phyloP scores from a whole-genome alignment of 35 echinoderm and acorn worm species.

The Patiria miniata region DNA sequence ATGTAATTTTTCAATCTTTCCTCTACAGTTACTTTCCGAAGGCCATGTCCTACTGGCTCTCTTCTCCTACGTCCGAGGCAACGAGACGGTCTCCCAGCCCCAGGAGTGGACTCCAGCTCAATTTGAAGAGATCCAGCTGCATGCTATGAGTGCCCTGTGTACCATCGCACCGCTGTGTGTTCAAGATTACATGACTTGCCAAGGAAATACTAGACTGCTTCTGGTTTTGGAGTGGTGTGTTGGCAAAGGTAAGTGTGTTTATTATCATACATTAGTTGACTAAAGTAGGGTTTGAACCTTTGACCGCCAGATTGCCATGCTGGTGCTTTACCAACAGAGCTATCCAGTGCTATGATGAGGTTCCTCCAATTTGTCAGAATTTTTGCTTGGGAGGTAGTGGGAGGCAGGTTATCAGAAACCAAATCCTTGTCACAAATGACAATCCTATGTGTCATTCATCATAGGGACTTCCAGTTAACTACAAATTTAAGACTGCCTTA shows the following conservation, averaged over 20 bases:
- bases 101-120: slow-evolving; percentile 97
- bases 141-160: slow-evolving; percentile 82
- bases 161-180: slow-evolving; percentile 81
- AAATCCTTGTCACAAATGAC: too few species aligned
- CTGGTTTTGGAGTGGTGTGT: slow-evolving; percentile 97
- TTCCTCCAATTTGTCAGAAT: too few species aligned
- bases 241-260: slow-evolving; percentile 79
- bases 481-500: too few species aligned
- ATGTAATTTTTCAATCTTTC: background rate
- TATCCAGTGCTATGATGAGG: too few species aligned
- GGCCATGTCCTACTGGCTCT: slow-evolving; percentile 81
- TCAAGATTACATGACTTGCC: slow-evolving; percentile 95
- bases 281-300: too few species aligned
- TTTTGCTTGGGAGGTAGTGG: too few species aligned
- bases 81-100: slow-evolving; percentile 80
- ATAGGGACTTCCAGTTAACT: too few species aligned
- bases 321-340: too few species aligned
- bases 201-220: slow-evolving; percentile 88
- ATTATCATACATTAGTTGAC: too few species aligned
- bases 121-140: slow-evolving; percentile 96
- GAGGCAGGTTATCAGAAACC: too few species aligned
- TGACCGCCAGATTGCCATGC: too few species aligned
- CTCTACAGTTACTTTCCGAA: slow-evolving; percentile 67
- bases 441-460: too few species aligned
- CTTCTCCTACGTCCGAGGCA: slow-evolving; percentile 80